Conservation (phyloP, 2,888 invertebrate genomes). For the Crematogaster levior region DNA sequence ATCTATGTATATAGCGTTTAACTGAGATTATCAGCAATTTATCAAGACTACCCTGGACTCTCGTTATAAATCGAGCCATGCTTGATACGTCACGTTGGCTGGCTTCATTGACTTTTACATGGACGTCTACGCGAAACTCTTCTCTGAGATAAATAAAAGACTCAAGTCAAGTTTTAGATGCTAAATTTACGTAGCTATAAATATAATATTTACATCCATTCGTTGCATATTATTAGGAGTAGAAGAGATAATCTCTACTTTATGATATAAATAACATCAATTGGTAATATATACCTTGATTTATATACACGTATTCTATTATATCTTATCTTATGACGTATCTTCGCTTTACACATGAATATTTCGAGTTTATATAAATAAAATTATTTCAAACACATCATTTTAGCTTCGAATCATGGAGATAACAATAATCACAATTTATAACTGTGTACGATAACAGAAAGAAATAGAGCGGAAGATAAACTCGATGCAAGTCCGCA, state of each 20-base stretch:
- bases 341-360: neutral
- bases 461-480: neutral
- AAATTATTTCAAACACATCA: neutral
- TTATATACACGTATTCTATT: neutral
- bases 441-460: neutral
- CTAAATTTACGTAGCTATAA: neutral
- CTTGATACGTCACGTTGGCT: neutral
- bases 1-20: no score
- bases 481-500: constrained; percentile 23
- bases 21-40: constrained; percentile 67
- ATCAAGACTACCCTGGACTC: constrained; percentile 57
- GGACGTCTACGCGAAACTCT: neutral
- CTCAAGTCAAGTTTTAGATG: neutral
- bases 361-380: neutral
- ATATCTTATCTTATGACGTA: neutral
- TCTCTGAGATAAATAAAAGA: neutral
- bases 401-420: neutral
- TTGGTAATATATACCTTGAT: neutral
- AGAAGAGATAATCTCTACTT: neutral
- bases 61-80: constrained; percentile 47
- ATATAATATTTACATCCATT: neutral
- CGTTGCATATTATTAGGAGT: neutral
- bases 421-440: constrained; percentile 5
- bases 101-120: neutral
- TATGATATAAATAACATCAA: neutral